Evolutionary conservation across 2,888 invertebrate genomes (phyloP).

Genomic region (Clitarchus hookeri): DNA sequence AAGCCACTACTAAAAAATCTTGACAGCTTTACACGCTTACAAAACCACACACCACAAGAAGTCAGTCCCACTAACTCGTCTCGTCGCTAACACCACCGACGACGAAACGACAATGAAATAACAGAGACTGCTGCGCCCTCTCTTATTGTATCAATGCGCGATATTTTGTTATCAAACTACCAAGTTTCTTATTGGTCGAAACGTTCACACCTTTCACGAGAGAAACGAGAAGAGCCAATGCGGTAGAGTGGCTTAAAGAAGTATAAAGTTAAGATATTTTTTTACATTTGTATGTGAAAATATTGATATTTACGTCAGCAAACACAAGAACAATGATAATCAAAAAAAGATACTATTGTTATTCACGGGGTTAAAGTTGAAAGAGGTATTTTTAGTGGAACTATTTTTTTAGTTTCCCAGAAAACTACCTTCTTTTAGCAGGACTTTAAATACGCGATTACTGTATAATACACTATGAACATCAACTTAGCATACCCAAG

Average conservation of each 20-base stretch:
- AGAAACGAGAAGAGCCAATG: background rate
- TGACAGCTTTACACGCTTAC: background rate
- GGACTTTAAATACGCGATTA: background rate
- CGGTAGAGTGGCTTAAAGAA: background rate
- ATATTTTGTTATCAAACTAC: background rate
- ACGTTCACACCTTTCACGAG: background rate
- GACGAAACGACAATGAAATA: background rate
- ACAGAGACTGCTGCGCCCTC: background rate
- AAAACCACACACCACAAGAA: background rate
- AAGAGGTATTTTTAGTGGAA: background rate
- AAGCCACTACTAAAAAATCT: background rate
- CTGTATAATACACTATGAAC: background rate
- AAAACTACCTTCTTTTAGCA: background rate
- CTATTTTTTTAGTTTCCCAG: background rate
- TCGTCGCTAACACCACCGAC: background rate
- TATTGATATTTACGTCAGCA: background rate
- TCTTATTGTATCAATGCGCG: slow-evolving; percentile 19
- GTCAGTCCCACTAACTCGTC: background rate
- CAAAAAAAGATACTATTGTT: background rate
- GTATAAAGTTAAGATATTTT: background rate
- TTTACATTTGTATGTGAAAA: background rate
- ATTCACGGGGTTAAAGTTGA: background rate
- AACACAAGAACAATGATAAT: background rate
- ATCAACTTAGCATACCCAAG: too few species aligned
- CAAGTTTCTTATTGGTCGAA: background rate